phyloP scores from a whole-genome alignment of 2,888 invertebrate genomes.

The Ectemnius continuus region DNA sequence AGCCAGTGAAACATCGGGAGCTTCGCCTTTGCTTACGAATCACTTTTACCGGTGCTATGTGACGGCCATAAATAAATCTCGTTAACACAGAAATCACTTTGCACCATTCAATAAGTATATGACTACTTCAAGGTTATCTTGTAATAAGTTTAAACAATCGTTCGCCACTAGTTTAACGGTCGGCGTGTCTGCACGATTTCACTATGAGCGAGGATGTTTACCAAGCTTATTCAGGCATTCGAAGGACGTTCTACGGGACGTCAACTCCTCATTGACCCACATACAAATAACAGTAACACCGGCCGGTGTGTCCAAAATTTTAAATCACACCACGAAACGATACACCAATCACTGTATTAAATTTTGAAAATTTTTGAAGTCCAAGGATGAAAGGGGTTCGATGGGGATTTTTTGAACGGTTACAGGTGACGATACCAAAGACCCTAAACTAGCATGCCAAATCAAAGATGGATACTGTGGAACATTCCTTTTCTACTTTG shows the following conservation, averaged over 20 bases:
- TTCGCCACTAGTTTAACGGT: too few species aligned
- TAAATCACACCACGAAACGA: slow-evolving; percentile 7
- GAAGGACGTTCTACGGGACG: slow-evolving; percentile 14
- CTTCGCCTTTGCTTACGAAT: too few species aligned
- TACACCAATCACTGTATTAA: neutral
- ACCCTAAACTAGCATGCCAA: slow-evolving; percentile 70
- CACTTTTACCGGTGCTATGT: too few species aligned
- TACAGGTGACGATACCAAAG: slow-evolving; percentile 65
- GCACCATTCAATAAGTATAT: too few species aligned
- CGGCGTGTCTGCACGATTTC: neutral
- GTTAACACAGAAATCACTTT: too few species aligned
- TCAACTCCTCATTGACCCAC: slow-evolving; percentile 45
- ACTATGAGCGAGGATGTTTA: slow-evolving; percentile 6
- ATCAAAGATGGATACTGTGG: slow-evolving; percentile 66
- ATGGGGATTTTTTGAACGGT: slow-evolving; percentile 32
- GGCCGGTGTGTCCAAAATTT: slow-evolving; percentile 41
- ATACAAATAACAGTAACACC: slow-evolving; percentile 51
- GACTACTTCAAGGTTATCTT: too few species aligned
- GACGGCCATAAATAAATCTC: too few species aligned
- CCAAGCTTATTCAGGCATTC: slow-evolving; percentile 22
- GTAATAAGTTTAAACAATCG: neutral
- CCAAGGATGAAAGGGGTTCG: neutral
- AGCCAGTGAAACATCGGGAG: too few species aligned
- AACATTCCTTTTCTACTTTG: slow-evolving; percentile 58
- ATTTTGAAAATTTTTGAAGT: neutral